Base-by-base conservation (phyloP, 1,140 invertebrate species). In the Maconellicoccus hirsutus region DNA sequence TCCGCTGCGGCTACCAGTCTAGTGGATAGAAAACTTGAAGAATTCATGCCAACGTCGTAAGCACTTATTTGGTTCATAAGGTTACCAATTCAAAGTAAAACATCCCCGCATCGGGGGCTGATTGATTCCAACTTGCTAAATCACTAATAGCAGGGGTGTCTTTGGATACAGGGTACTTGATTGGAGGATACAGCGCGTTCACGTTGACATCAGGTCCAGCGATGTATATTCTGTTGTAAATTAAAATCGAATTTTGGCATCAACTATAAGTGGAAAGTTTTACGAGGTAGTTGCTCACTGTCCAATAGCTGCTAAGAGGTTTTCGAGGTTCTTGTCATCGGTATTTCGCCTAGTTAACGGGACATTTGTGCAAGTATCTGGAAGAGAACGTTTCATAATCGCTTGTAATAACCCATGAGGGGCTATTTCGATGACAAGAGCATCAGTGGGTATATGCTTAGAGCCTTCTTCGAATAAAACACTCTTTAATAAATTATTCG, bases 331-430 rank as follows among this genome's bases (percentile, higher is more conserved):
- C 74, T 93, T 87, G 29, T 81, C 81, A 38, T 81, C 81, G 73
- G 88, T 84, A 6, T 84, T 85, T 52, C 86, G 85, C 75, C 92
- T 88, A 71, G 93, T 94, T 0, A 98, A 80, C 0, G 91, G 82
- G 66, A 96, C 81, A 76, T 93, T 90, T 0, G 83, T 80, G 74
- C 86, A 85, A 7, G 79, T 78, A 6, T 82, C 74, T 23, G 77
- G 76, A 0, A 90, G 76, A 3, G 85, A 83, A 72, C 85, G 79
- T 72, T 84, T 84, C 0, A 90, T 74, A 70, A 90, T 84, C 0
- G 87, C 82, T 75, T 88, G 86, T 0, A 90, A 77, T 1, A 89
- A 79, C 70, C 89, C 87, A 75, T 96, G 93, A 0, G 94, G 93
- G 0, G 92, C 91, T 21, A 96, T 89, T 78, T 90, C 88, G n/a